Evolutionary conservation across 2,797 vertebrate species (phyloP), one percentile per base, ranked within the genome.

Genomic region (Tympanoctomys barrerae): DNA sequence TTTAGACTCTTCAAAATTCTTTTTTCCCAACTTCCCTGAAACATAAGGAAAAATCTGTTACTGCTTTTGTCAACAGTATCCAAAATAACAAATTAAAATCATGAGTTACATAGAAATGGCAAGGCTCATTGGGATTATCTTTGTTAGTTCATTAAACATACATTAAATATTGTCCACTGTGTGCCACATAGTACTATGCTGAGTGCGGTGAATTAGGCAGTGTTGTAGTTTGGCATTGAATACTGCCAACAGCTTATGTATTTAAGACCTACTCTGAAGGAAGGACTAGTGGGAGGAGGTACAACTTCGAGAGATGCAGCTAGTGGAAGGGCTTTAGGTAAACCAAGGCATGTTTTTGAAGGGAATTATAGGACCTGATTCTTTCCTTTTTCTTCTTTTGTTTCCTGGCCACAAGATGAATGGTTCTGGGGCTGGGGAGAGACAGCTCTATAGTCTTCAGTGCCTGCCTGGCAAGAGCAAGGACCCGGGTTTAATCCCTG

Each of bases 1-100:
- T 99, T 99, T 79, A 99, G 98, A 98, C 99, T 99, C 98, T 99
- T 99, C 94, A 99, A 98, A 98, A 99, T 99, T 97, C 99, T 99
- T 94, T 99, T 99, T 98, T 99, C 99, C 99, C 99, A 99, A 98
- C 98, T 99, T 98, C 99, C 99, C 99, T 99, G 98, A 96, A 98
- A 97, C 24, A 97, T 26, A 98, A 1, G 33, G 8, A 96, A 95
- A 2, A 89, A 68, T 26, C 31, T 39, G 79, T 96, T 89, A 94
- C 42, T 95, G 33, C 87, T 95, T 84, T 86, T n/a, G 33, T 73
- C 90, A 83, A 81, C 5, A 83, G 92, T 61, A 33, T 13, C 46
- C n/a, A 93, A 73, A 82, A 59, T 87, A 68, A 94, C 83, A 16
- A 90, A 90, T 71, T 68, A 90, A 94, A 91, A 16, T 77, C 79